Evolutionary conservation across 2,888 invertebrate species (phyloP), one percentile per base, ranked within the genome.

Genomic region (Xanthia icteritia): DNA sequence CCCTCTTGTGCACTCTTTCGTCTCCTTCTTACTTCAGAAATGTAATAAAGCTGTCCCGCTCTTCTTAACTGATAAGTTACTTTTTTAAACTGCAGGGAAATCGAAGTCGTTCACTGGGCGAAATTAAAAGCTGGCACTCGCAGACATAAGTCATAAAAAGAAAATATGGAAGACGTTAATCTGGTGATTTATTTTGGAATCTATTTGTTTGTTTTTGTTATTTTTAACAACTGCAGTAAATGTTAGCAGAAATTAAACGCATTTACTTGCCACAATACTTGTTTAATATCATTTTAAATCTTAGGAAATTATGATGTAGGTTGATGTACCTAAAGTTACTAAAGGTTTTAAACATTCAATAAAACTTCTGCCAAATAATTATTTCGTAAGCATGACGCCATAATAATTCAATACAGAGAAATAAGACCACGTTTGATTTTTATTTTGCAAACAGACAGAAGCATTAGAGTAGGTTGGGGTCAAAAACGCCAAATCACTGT

Each of bases 81-180:
- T 95, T 96, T 96, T 96, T 96, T 94, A 94, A 96, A 96, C 93
- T 95, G 95, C 94, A 94, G 94, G 95, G 94, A 95, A 96, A 96
- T 96, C 95, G 95, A 95, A 96, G 92, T 94, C 95, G 93, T 93
- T 95, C 92, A 91, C 94, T 92, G 92, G 85, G 93, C 91, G 92
- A 95, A 96, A 96, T 96, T 96, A 96, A 96, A 96, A 94, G 94
- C 94, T 94, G 94, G 94, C 95, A 94, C 92, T 94, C 91, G 93
- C 96, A 95, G 95, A 94, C 95, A 94, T 93, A 94, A 94, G 94
- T 94, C 94, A 95, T 96, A 95, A 96, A 96, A 93, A 92, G 91
- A 92, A 96, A 96, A 95, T 95, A 95, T 94, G 94, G 93, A 86
- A 91, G 88, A 87, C 92, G 92, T 93, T 94, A 93, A 92, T 93